These are phyloP conservation scores for Psammodynastes pulverulentus DNA, from an alignment of 2,113 vertebrate genomes.

Conservation along the genomic window DNA sequence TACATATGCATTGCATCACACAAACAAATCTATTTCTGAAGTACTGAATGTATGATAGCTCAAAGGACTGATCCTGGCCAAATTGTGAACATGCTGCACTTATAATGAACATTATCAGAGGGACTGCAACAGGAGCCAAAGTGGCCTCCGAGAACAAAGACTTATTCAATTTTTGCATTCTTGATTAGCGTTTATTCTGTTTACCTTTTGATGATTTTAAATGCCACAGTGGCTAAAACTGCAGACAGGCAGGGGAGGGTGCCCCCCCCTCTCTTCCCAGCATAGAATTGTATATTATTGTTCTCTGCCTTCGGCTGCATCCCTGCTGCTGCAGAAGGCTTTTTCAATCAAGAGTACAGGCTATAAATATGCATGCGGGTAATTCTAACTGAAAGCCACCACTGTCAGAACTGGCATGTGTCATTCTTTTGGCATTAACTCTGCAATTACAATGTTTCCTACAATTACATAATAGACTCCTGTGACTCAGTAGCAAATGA, in stretches of 20 bases:
- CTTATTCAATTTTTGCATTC: neutral
- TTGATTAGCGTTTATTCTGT: neutral
- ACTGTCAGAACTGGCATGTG: neutral
- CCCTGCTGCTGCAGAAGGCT: conserved; percentile 15
- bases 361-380: neutral
- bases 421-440: conserved; percentile 10
- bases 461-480: conserved; percentile 20
- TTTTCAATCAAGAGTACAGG: neutral
- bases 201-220: neutral
- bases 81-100: neutral
- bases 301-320: neutral
- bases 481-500: neutral
- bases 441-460: conserved; percentile 9
- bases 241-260: neutral
- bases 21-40: neutral
- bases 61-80: conserved; percentile 5
- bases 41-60: conserved; percentile 34
- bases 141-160: neutral
- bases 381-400: neutral
- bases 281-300: neutral
- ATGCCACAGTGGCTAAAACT: neutral
- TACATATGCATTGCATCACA: neutral
- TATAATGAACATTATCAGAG: neutral
- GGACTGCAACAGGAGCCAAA: conserved; percentile 5
- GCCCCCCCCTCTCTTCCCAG: neutral